These are phyloP conservation scores for Eonycteris spelaea DNA, from an alignment of 2,113 vertebrate genomes.

Conservation along the genomic window DNA sequence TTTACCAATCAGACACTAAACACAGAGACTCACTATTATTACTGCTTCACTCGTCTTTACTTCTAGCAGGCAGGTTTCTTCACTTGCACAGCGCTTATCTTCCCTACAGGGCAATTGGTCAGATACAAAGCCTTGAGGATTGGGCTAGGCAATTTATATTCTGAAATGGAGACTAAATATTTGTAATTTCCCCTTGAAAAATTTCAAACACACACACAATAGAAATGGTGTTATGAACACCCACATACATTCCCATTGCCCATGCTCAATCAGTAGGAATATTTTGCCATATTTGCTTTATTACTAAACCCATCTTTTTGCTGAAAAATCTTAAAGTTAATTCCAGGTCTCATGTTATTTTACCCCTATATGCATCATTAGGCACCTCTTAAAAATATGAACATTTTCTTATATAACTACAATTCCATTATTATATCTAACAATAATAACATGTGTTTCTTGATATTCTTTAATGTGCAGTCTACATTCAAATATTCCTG, in stretches of 20 bases:
- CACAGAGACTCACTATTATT: not conserved
- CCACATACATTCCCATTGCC: not conserved
- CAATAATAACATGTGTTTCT: not conserved
- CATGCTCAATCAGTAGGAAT: not conserved
- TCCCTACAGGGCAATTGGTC: not conserved
- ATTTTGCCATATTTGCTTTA: not conserved
- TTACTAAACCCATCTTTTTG: not conserved
- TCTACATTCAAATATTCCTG: not conserved
- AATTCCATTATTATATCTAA: not conserved
- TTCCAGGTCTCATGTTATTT: not conserved
- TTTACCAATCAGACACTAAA: not conserved
- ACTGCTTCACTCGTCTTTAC: not conserved
- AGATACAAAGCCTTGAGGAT: not conserved
- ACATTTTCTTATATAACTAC: not conserved
- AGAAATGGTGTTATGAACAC: not conserved
- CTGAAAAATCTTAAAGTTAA: not conserved
- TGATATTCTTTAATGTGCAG: not conserved
- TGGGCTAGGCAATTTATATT: not conserved
- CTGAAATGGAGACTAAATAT: not conserved
- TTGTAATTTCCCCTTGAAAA: not conserved
- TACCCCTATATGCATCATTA: not conserved
- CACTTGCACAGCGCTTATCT: not conserved
- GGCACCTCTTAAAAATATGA: not conserved
- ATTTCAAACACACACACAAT: not conserved
- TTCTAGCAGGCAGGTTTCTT: not conserved